A percentile compares a stretch with the other conserved stretches of the same genome.
phyloP scores from a whole-genome alignment of 2,797 vertebrate genomes.

The Pachyuromys duprasi region DNA sequence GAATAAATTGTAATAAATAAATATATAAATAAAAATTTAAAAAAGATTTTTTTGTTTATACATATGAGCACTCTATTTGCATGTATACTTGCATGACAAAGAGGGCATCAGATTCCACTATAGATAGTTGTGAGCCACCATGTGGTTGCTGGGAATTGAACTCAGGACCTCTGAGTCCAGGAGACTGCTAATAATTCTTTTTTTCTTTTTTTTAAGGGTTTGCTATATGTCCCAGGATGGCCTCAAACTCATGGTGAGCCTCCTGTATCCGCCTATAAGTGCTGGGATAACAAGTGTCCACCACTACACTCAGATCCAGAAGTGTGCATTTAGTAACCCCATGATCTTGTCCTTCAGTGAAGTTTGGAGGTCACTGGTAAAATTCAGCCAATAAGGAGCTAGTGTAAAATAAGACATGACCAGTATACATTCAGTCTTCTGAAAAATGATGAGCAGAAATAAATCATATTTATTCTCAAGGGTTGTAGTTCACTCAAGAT shows the following conservation, averaged over 20 bases:
- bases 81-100: too few relatives aligned
- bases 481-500: background rate
- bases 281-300: background rate
- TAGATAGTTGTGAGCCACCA: too few relatives aligned
- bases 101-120: too few relatives aligned
- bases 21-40: too few relatives aligned
- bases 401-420: background rate
- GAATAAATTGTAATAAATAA: too few relatives aligned
- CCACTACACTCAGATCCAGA: background rate
- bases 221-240: background rate
- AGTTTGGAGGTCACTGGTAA: background rate
- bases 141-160: too few relatives aligned
- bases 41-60: too few relatives aligned
- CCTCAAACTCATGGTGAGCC: too few relatives aligned
- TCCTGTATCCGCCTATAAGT: background rate
- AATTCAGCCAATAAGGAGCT: background rate
- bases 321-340: background rate
- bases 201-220: background rate
- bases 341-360: background rate
- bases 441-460: slow-evolving; percentile 11
- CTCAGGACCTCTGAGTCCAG: background rate
- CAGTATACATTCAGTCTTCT: background rate
- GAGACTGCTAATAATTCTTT: background rate
- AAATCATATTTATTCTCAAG: background rate
- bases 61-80: too few relatives aligned